Percentiles rank a stretch among this genome's conserved stretches.
Conservation (phyloP, 2,113 vertebrate genomes). For the Plecotus auritus region DNA sequence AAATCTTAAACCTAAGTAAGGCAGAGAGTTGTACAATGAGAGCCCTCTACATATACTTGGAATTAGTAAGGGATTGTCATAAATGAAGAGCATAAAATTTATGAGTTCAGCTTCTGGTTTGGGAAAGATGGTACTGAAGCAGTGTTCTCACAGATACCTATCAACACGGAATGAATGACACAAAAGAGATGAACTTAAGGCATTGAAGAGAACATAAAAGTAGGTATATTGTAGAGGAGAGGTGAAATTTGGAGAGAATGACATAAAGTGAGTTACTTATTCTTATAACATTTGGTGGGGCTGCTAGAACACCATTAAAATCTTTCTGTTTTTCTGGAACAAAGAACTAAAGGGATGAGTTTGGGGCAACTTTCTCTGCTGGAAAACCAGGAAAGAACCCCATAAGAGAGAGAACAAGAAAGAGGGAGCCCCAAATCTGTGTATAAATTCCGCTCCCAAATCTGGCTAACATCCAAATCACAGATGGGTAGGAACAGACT, state of each 20-base stretch:
- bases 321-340: background rate
- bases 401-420: background rate
- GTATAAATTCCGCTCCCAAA: background rate
- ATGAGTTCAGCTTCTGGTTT: background rate
- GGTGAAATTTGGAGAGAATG: background rate
- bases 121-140: background rate
- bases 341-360: background rate
- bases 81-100: background rate
- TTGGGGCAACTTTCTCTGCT: background rate
- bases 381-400: background rate
- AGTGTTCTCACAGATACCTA: background rate
- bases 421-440: background rate
- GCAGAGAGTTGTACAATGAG: background rate
- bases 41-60: background rate
- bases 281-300: background rate
- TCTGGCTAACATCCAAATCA: background rate
- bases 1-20: background rate
- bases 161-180: background rate
- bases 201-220: background rate
- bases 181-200: background rate
- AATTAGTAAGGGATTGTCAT: background rate
- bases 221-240: background rate
- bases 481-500: background rate
- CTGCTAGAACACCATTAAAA: background rate
- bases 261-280: background rate